phyloP scores from a whole-genome alignment of 2,113 vertebrate genomes.

The Climacteris rufus region DNA sequence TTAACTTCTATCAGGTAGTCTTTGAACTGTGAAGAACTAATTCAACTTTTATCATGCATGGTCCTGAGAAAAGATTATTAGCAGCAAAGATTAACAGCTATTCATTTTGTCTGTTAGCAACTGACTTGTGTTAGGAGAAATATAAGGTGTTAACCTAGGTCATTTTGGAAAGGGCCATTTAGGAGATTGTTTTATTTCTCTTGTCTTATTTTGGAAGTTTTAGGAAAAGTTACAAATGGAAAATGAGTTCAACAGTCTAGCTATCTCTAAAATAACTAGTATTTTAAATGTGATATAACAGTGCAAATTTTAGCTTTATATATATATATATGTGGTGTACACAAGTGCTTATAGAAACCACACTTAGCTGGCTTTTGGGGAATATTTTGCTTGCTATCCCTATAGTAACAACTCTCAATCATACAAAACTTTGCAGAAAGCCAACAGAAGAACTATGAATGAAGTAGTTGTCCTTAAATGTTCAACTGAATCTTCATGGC shows the following conservation, averaged over 20 bases:
- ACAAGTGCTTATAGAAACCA: not conserved
- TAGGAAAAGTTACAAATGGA: not conserved
- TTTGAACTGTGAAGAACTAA: not conserved
- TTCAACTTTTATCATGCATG: not conserved
- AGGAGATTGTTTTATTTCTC: not conserved
- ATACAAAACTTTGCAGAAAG: not conserved
- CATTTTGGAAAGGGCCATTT: not conserved
- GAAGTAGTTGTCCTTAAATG: not conserved
- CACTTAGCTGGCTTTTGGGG: not conserved
- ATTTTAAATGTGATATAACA: not conserved
- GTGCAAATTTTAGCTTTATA: not conserved
- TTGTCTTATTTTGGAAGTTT: not conserved
- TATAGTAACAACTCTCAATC: not conserved
- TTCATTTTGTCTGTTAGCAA: not conserved
- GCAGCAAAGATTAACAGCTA: not conserved
- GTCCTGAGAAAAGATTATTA: not conserved
- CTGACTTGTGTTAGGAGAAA: not conserved
- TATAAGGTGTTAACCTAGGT: not conserved
- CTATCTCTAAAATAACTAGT: not conserved
- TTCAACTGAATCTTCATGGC: not conserved
- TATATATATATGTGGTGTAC: too few relatives aligned
- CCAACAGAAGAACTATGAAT: not conserved
- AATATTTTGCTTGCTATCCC: not conserved
- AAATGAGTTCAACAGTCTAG: not conserved
- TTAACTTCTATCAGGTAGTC: not conserved